These are phyloP conservation scores for Lepetodrilus schrolli DNA, from an alignment of 2,888 invertebrate genomes.

Conservation along the genomic window DNA sequence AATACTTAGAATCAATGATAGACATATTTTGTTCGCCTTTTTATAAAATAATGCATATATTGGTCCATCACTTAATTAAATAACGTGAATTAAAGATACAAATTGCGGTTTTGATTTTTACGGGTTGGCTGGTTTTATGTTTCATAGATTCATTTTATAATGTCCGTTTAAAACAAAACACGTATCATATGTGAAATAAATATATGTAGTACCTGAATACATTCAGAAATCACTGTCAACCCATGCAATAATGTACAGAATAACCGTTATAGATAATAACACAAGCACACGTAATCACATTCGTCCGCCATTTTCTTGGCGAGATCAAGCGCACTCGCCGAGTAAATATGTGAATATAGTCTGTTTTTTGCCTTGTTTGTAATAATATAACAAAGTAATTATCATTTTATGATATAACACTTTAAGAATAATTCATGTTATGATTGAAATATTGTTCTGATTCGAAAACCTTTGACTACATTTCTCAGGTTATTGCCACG, in stretches of 20 bases:
- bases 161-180: too few species aligned
- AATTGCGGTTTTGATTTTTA: neutral
- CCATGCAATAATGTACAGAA: neutral
- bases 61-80: neutral
- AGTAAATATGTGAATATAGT: neutral
- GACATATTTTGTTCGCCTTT: neutral
- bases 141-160: neutral
- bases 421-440: too few species aligned
- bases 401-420: neutral
- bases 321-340: neutral
- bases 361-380: neutral
- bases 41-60: neutral
- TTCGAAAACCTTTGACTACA: too few species aligned
- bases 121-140: neutral
- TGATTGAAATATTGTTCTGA: too few species aligned
- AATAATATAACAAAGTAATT: neutral
- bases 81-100: neutral
- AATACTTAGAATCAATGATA: neutral
- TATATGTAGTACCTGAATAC: neutral
- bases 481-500: neutral
- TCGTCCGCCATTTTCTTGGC: conserved; percentile 16
- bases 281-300: neutral
- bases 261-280: neutral
- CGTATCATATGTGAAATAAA: neutral
- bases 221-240: neutral